Conservation (phyloP, 2,888 invertebrate genomes). For the Monopis laevigella region DNA sequence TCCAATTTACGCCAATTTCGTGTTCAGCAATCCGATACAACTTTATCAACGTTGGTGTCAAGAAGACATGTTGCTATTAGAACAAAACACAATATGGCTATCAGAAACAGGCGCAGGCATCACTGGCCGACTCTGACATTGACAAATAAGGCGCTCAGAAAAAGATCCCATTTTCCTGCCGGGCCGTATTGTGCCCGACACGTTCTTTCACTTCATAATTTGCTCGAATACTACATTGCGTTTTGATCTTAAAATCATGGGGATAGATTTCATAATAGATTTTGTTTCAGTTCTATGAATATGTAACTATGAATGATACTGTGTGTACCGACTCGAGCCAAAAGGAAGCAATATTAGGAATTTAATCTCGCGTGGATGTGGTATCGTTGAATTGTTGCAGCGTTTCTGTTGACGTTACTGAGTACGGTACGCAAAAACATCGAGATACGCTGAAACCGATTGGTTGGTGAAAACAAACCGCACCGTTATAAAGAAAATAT, state of each 20-base stretch:
- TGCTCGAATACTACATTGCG: background rate
- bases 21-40: constrained; percentile 2
- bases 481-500: constrained; percentile 2
- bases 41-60: constrained; percentile 5
- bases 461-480: background rate
- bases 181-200: constrained; percentile 3
- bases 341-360: constrained; percentile 55
- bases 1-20: background rate
- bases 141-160: constrained; percentile 55
- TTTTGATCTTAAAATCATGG: background rate
- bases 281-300: too few species aligned
- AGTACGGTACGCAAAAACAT: constrained; percentile 5
- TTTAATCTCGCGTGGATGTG: constrained; percentile 64
- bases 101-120: constrained; percentile 50
- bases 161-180: constrained; percentile 41
- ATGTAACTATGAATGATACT: constrained; percentile 3
- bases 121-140: constrained; percentile 44
- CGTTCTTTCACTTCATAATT: background rate
- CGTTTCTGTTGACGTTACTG: constrained; percentile 15
- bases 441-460: background rate
- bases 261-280: too few species aligned
- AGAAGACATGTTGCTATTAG: constrained; percentile 33
- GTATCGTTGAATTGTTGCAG: constrained; percentile 51
- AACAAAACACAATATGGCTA: constrained; percentile 43
- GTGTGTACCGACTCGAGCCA: constrained; percentile 43